Base-by-base conservation (phyloP, 2,888 invertebrate species). In the Polietes domitor region DNA sequence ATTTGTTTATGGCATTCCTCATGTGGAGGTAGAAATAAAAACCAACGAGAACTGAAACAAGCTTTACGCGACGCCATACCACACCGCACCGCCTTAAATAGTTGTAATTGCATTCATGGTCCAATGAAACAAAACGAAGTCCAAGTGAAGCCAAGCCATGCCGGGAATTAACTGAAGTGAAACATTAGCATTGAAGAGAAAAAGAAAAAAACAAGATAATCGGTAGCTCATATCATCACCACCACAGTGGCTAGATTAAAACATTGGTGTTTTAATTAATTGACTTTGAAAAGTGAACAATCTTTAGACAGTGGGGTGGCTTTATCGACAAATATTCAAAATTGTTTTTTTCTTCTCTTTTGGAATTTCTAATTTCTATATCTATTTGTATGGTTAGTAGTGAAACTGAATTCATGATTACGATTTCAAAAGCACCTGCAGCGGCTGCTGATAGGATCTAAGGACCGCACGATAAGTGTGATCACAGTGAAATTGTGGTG, bases 101-200 rank as follows among this genome's bases (percentile, higher is more conserved):
- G 12, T 21, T 58, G 58, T 58, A 58, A 26, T 58, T 26, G 26
- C 26, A 58, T 58, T 5, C 58, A 58, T 24, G 58, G 58, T 58
- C 58, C 58, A 26, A 58, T 58, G 58, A 58, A 2, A 37, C 1
- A 7, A 7, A n/a, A 55, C 24, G 10, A 55, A 55, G 55, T 55
- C 17, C 19, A 55, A 12, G 2, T 24, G 10, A 58, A 58, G 17
- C 17, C 50, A 6, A n/a, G 5, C 32, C 32, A 32, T 32, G 4
- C 9, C 9, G 9, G 9, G 32, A 47, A 47, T 58, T 10, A 58
- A 26, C 58, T 58, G 9, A 58, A 58, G 24, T 58, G 58, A 58
- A 24, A 58, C 58, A 58, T 58, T 58, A 58, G 58, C 58, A 58
- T 58, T 58, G 21, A 7, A 17, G 19, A 7, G 19, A 21, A 37